Percentiles rank a stretch among this genome's conserved stretches.
These are phyloP conservation scores for Aphelenchoides avenae DNA, from an alignment of 1,140 invertebrate species.

Conservation along the genomic window DNA sequence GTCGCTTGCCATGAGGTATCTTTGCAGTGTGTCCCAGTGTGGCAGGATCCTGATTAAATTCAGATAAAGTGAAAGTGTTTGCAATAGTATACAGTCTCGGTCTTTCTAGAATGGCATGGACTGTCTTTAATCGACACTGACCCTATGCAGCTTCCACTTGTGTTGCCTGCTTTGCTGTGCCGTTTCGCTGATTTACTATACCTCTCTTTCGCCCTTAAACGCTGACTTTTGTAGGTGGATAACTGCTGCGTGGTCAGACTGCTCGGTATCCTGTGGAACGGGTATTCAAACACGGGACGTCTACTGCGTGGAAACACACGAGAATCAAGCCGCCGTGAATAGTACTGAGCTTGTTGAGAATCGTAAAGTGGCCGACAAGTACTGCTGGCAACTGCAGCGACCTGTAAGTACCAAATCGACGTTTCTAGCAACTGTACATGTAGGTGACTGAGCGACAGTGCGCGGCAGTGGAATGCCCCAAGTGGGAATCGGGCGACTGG, in stretches of 20 bases:
- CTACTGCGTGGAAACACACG: slow-evolving; percentile 44
- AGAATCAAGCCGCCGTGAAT: not conserved
- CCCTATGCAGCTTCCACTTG: no score
- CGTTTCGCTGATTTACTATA: slow-evolving; percentile 25
- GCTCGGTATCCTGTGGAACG: slow-evolving; percentile 73
- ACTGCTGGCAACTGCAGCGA: slow-evolving; percentile 35
- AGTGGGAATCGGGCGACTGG: slow-evolving; percentile 30
- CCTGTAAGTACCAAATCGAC: slow-evolving; percentile 9
- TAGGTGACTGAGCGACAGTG: slow-evolving; percentile 15
- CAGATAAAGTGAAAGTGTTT: no score
- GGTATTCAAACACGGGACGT: slow-evolving; percentile 67
- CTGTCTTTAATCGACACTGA: no score
- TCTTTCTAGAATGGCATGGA: no score
- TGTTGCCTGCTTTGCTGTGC: slow-evolving; percentile 13
- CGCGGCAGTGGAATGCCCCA: slow-evolving; percentile 7
- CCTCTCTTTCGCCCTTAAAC: no score
- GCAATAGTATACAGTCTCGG: no score
- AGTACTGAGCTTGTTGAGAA: slow-evolving; percentile 8
- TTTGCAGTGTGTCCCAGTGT: no score
- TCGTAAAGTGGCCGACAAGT: slow-evolving; percentile 40
- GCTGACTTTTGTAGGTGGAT: slow-evolving; percentile 65
- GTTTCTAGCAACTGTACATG: not conserved
- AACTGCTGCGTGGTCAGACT: slow-evolving; percentile 73
- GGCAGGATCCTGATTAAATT: no score
- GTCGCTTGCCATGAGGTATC: no score